Conservation (phyloP, 2,797 vertebrate genomes). For the Xenops minutus region DNA sequence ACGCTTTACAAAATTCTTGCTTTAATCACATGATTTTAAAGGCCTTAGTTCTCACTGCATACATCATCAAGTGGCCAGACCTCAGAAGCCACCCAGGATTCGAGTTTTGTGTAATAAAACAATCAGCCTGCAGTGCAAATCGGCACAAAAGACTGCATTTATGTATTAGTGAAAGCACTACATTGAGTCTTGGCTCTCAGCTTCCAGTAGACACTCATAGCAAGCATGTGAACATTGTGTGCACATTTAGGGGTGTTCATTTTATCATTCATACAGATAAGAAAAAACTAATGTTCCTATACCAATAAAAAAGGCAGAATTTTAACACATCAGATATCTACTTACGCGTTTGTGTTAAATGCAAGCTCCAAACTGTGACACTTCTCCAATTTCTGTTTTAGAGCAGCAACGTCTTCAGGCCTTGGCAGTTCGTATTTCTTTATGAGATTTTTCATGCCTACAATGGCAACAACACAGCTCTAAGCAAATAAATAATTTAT, state of each 20-base stretch:
- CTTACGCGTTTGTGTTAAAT: constrained; percentile 81
- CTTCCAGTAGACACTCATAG: neutral
- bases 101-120: neutral
- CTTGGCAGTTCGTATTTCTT: constrained; percentile 89
- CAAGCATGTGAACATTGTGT: neutral
- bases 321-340: neutral
- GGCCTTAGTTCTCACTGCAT: neutral
- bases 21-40: neutral
- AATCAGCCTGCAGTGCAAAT: neutral
- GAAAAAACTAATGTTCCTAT: neutral
- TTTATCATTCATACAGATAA: neutral
- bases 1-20: neutral
- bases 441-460: constrained; percentile 89
- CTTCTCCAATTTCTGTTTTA: constrained; percentile 91
- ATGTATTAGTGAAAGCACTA: neutral
- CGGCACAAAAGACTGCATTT: fast-evolving
- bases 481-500: neutral
- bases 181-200: neutral
- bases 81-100: neutral
- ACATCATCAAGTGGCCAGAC: neutral
- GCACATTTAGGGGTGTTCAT: neutral
- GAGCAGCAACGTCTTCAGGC: constrained; percentile 81
- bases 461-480: neutral
- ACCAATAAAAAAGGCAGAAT: neutral
- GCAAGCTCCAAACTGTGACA: constrained; percentile 84